Conservation (phyloP, 92 coral and sea anemone species). For the Micromussa lordhowensis region DNA sequence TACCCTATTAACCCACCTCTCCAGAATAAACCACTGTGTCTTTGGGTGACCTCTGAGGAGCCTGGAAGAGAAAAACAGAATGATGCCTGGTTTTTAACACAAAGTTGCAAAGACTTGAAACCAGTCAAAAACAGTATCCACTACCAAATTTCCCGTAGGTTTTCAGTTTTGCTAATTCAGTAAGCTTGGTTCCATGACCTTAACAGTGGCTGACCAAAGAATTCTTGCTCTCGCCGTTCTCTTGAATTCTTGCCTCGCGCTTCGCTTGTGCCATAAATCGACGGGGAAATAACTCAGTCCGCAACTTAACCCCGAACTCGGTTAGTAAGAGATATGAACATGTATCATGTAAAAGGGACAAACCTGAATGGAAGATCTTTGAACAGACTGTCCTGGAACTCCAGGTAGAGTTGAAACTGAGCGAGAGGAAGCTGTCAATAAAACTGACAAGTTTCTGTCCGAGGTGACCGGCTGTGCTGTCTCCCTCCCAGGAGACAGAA, state of each 20-base stretch:
- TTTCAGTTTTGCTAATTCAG: neutral
- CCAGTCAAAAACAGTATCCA: too few species aligned
- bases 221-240: too few species aligned
- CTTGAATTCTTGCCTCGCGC: too few species aligned
- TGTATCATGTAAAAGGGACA: neutral
- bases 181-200: neutral
- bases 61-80: neutral
- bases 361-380: slow-evolving; percentile 2
- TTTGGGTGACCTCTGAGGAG: neutral
- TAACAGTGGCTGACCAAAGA: neutral
- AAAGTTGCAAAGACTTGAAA: too few species aligned
- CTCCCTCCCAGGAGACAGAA: slow-evolving; percentile 1
- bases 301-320: too few species aligned
- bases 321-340: too few species aligned
- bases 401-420: neutral
- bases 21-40: slow-evolving; percentile 17
- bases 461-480: neutral
- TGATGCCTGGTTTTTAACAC: neutral
- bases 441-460: slow-evolving; percentile 6
- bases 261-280: too few species aligned
- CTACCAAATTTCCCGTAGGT: too few species aligned
- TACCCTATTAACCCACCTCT: slow-evolving; percentile 6
- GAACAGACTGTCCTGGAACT: neutral
- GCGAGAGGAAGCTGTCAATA: neutral
- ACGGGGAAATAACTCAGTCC: too few species aligned